Evolutionary conservation across 2,888 invertebrate species (phyloP), one percentile per base, ranked within the genome.

Genomic region (Kryphioiulus occultus): DNA sequence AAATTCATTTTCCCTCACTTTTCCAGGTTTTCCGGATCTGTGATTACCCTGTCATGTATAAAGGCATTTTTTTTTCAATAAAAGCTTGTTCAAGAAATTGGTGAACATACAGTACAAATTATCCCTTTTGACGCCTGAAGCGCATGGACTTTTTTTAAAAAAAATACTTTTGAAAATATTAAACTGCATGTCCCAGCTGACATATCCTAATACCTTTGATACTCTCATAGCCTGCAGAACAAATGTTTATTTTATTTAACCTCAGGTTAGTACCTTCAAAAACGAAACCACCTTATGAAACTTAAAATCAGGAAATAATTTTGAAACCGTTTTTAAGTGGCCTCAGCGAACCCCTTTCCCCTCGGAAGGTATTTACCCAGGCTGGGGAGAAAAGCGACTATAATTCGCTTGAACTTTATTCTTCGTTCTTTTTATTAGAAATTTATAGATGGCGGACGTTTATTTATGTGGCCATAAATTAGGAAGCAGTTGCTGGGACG

Each of bases 381-480:
- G 15, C 12, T 9, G 30, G 17, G 78, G 30, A 78, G 78, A 78
- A 30, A 78, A 1, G 78, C 30, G 26, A 30, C 30, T 68, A 26
- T 68, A 68, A 68, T 68, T 68, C 68, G 78, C 3, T 78, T 78
- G 78, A 78, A 78, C 78, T 78, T 78, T 78, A 78, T 78, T 78
- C 78, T 12, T 78, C 78, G 78, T 78, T 30, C 78, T 30, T 78
- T 78, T 30, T 26, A 30, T 78, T 78, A 78, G 30, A 78, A 78
- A 78, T 78, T 10, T 78, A 78, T 30, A 78, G 78, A 78, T 78
- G 78, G 78, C 26, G 78, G 78, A 78, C 78, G 78, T 30, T 78
- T 30, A 78, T 78, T 78, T 78, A 78, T 30, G 78, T 30, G 15
- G 78, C 30, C 26, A 78, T 78, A 78, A 78, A 78, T 78, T 78